These are phyloP conservation scores for Cephus rjabovi DNA, from an alignment of 2,888 invertebrate species.

Conservation along the genomic window DNA sequence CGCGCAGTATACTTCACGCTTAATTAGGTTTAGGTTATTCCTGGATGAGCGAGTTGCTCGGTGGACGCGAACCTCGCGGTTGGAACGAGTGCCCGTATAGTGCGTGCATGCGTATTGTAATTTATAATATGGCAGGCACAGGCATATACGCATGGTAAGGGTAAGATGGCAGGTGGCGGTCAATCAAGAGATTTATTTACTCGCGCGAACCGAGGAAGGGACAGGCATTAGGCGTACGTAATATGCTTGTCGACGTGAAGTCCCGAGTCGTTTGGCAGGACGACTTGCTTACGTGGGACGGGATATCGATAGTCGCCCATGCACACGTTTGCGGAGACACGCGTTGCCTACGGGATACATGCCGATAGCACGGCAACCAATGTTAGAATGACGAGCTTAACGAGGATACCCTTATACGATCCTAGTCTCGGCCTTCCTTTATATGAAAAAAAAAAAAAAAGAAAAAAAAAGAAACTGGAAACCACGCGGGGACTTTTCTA, in stretches of 20 bases:
- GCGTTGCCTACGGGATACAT: conserved; percentile 19
- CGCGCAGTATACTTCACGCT: conserved; percentile 25
- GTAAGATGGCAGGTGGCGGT: conserved; percentile 54
- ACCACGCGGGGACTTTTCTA: neutral
- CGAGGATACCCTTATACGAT: conserved; percentile 20
- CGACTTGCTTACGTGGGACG: conserved; percentile 52
- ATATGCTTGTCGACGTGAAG: conserved; percentile 46
- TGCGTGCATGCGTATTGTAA: conserved; percentile 31
- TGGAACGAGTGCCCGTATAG: neutral
- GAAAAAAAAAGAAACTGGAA: neutral
- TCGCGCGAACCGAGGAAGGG: conserved; percentile 25
- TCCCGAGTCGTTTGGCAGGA: conserved; percentile 47
- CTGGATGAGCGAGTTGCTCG: conserved; percentile 3
- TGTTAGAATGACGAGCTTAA: conserved; percentile 20
- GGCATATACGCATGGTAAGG: conserved; percentile 19
- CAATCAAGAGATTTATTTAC: conserved; percentile 56
- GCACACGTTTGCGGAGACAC: conserved; percentile 21
- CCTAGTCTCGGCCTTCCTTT: neutral
- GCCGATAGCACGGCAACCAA: conserved; percentile 17
- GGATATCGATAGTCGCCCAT: conserved; percentile 39
- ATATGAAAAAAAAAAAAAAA: too few species aligned
- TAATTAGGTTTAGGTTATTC: conserved; percentile 33
- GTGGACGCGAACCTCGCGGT: conserved; percentile 1
- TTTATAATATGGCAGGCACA: conserved; percentile 32
- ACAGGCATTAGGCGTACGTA: conserved; percentile 19